phyloP scores from a whole-genome alignment of 2,797 vertebrate species.

The Manis crassicaudata region DNA sequence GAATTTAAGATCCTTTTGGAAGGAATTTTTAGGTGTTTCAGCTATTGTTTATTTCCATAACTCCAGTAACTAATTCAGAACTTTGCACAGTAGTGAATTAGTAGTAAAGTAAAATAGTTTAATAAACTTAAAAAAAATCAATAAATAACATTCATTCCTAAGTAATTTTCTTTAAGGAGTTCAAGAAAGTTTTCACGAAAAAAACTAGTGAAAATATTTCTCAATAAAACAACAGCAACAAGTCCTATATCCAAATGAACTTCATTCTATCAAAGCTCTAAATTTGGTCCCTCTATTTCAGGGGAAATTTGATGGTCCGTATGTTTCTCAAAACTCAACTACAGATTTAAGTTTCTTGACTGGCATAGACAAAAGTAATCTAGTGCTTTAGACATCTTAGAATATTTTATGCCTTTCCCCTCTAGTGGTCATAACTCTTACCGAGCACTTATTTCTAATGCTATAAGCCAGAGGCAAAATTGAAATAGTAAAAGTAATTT shows the following conservation, averaged over 20 bases:
- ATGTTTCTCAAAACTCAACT: conserved; percentile 54
- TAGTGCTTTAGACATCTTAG: conserved; percentile 40
- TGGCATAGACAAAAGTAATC: conserved; percentile 53
- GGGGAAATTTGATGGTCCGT: not conserved
- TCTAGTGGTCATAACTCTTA: conserved; percentile 55
- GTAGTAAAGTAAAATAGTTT: no score
- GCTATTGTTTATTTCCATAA: not conserved
- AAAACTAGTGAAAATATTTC: not conserved
- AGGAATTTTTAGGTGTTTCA: not conserved
- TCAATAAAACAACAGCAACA: not conserved
- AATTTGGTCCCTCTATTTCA: conserved; percentile 28
- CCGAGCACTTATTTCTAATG: conserved; percentile 64
- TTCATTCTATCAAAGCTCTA: not conserved
- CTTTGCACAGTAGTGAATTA: not conserved
- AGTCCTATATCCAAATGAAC: not conserved
- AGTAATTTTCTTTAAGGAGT: not conserved
- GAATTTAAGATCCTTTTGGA: not conserved
- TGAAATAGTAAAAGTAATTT: conserved; percentile 63
- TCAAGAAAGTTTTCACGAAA: not conserved
- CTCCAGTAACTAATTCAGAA: not conserved
- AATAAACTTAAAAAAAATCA: not conserved
- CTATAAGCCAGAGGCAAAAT: conserved; percentile 36
- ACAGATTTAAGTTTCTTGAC: conserved; percentile 50
- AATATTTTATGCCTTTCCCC: conserved; percentile 58
- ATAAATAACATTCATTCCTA: not conserved